A percentile compares a stretch with the other conserved stretches of the same genome.
These are phyloP conservation scores for Acholoe squamosa DNA, from an alignment of 2,888 invertebrate species.

Conservation along the genomic window DNA sequence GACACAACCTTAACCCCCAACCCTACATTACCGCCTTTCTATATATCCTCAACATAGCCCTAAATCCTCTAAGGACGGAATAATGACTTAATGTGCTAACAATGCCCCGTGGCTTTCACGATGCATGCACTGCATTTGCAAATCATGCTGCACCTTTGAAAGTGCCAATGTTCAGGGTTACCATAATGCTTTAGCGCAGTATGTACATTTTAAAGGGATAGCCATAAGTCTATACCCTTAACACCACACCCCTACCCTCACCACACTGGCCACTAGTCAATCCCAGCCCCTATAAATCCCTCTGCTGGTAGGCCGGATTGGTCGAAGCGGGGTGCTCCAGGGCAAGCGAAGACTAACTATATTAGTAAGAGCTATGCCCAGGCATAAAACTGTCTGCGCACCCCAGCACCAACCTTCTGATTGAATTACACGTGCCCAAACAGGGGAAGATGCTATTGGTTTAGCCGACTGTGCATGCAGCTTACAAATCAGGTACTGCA, in stretches of 20 bases:
- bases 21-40: no score
- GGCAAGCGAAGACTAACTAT: conserved; percentile 5
- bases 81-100: no score
- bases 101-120: no score
- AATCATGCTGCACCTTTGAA: no score
- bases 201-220: no score
- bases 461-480: background rate
- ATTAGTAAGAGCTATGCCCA: background rate
- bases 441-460: conserved; percentile 6
- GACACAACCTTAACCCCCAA: no score
- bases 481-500: background rate
- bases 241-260: background rate
- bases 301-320: background rate
- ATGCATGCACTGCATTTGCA: no score
- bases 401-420: background rate
- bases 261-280: background rate
- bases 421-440: background rate
- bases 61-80: no score
- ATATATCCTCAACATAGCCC: no score
- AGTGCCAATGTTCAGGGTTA: no score
- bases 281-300: background rate
- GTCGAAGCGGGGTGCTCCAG: background rate
- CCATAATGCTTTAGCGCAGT: no score
- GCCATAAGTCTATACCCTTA: no score
- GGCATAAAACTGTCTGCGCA: conserved; percentile 13